These are phyloP conservation scores for Lepidurus couesii DNA, from an alignment of 1,140 invertebrate species.

Conservation along the genomic window DNA sequence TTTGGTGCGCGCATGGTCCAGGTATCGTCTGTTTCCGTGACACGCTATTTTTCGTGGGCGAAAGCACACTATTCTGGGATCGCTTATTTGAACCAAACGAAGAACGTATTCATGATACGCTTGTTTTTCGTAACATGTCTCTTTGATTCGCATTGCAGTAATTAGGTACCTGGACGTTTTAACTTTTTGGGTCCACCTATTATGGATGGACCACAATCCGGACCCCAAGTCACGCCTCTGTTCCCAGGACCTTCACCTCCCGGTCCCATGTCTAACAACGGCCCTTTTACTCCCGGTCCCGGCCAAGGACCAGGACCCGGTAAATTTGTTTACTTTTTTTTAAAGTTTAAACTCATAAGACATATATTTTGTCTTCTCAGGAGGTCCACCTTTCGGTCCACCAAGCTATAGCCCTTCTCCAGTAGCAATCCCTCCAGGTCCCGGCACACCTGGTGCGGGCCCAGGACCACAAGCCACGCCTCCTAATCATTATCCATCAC, in stretches of 20 bases:
- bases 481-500: conserved; percentile 35
- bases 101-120: not conserved
- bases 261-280: conserved; percentile 14
- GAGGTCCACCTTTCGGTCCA: conserved; percentile 32
- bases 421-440: conserved; percentile 30
- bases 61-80: not conserved
- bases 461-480: conserved; percentile 2
- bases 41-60: not conserved
- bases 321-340: conserved; percentile 27
- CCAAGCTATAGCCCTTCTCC: conserved; percentile 35
- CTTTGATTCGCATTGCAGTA: not conserved
- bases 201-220: conserved; percentile 17
- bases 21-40: not conserved
- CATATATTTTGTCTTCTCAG: not conserved
- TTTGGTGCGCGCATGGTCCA: not conserved
- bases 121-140: not conserved
- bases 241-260: conserved; percentile 34
- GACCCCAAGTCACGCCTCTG: conserved; percentile 27
- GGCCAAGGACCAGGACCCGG: conserved; percentile 33
- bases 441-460: conserved; percentile 33
- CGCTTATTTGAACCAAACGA: not conserved
- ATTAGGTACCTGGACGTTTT: not conserved
- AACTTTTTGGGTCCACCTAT: not conserved
- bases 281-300: conserved; percentile 30
- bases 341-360: not conserved